Evolutionary conservation across 2,113 vertebrate species (phyloP), one percentile per base, ranked within the genome.

Genomic region (Numenius arquata): DNA sequence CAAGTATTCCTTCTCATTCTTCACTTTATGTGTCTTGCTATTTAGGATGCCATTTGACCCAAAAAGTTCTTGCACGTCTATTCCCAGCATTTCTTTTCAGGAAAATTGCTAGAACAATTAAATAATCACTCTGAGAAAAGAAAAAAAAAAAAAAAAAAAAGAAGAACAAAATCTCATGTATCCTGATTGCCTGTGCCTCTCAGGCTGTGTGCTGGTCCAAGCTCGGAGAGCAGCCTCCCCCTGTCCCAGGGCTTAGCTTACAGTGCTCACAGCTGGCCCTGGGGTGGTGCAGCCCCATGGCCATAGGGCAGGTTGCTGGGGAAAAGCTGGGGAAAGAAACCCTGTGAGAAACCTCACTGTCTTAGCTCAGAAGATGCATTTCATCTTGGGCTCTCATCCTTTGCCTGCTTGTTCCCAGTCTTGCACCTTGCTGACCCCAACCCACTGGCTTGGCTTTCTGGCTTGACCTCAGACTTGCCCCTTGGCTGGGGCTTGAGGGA

Each of bases 391-490:
- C 23, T 12, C 38, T 82, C 21, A 23, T 48, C 15, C 25, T 61
- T 52, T 29, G 14, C 30, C 11, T 70, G 3, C 9, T 40, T 32
- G 3, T 21, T 76, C 18, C 41, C 53, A 80, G 11, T 16, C 20
- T 74, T 0, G 0, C 2, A 2, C 20, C 27, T 71, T 53, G 30
- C 27, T 53, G 26, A 22, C 12, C 8, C 8, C 1, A 3, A 40
- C 14, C 14, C 1, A 0, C 16, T 73, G 59, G 4, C 9, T 36
- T 58, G 34, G 27, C 16, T 75, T 66, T 38, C 27, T 32, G 19
- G 19, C 19, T 72, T 50, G 27, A 19, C 48, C 66, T 48, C 0
- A 0, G 17, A 63, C 7, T 13, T 70, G 9, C 1, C 7, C 26
- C 11, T 2, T 59, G 40, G 4, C 26, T 65, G 23, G 9, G 7